Percentiles rank a stretch among this genome's conserved stretches.
phyloP scores from a whole-genome alignment of 2,113 vertebrate species.

The Poeciliopsis retropinna region DNA sequence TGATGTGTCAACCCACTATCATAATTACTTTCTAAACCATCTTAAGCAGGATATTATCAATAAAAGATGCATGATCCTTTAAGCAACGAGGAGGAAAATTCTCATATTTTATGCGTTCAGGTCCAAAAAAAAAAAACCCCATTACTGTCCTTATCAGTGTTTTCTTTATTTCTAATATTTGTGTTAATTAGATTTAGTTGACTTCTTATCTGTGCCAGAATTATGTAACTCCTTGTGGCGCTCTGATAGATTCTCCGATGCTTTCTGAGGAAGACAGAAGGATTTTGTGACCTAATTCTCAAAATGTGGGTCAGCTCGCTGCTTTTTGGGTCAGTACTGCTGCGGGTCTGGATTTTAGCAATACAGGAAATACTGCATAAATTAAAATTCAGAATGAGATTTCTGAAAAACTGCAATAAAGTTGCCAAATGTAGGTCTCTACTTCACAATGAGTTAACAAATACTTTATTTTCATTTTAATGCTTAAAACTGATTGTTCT shows the following conservation, averaged over 20 bases:
- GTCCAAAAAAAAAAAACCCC: slow-evolving; percentile 3
- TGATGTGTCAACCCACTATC: slow-evolving; percentile 20
- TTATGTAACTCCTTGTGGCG: slow-evolving; percentile 43
- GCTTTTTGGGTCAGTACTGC: slow-evolving; percentile 25
- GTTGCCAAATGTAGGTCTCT: neutral
- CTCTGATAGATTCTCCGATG: slow-evolving; percentile 37
- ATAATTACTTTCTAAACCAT: slow-evolving; percentile 8
- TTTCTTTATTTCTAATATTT: neutral
- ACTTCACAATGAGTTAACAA: neutral
- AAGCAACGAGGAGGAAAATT: neutral
- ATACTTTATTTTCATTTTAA: neutral
- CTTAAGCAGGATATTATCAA: slow-evolving; percentile 18
- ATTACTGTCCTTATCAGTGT: slow-evolving; percentile 11
- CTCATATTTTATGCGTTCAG: slow-evolving; percentile 22
- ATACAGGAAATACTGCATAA: neutral
- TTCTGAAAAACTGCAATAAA: neutral
- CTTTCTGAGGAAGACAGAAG: slow-evolving; percentile 38
- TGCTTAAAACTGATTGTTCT: neutral
- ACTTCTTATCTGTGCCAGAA: slow-evolving; percentile 32
- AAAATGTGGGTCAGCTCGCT: slow-evolving; percentile 45
- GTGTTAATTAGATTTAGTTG: slow-evolving; percentile 17
- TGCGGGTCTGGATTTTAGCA: neutral
- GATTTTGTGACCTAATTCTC: slow-evolving; percentile 53
- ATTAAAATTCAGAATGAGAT: neutral
- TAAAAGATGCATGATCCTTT: neutral